Base-by-base conservation (phyloP, 2,888 invertebrate species). In the Oxycera nigricornis region DNA sequence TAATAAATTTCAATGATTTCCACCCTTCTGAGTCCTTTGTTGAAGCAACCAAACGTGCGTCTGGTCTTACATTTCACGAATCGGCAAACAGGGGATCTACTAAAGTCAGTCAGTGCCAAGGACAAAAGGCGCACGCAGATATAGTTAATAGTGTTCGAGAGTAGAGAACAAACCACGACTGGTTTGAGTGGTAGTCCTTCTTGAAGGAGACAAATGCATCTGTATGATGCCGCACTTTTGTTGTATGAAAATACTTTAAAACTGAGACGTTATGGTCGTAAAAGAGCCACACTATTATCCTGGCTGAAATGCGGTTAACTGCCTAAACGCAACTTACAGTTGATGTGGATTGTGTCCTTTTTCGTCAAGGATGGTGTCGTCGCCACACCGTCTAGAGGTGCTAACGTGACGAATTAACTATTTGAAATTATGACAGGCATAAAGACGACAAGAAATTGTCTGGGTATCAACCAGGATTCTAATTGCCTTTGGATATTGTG, bases 1-100 rank as follows among this genome's bases (percentile, higher is more conserved):
- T 70, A 50, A 84, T 84, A 84, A 84, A 84, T 84, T 82, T 82
- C 81, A 82, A 83, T 83, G 83, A 83, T 81, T 83, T 83, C 83
- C 83, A 84, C 81, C 84, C 83, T 82, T 83, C 83, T 84, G 81
- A 82, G 82, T 82, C 82, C 81, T 78, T 80, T 81, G 81, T 73
- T 52, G 22, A n/a, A 4, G 31, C 55, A 31, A 70, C 70, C 70
- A 55, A 70, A 70, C 52, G 31, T 70, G 70, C 70, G 70, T 55
- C 55, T 28, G 70, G 52, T 70, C 52, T 70, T 70, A 46, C 52
- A 70, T 70, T 70, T 65, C 55, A 55, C 70, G 2, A 31, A 20
- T 52, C 28, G 24, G 55, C 70, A 55, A 70, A 46, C 20, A 50
- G 55, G 55, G 55, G 70, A 55, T 35, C 35, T 1, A 20, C 11